Evolutionary conservation across 1,140 invertebrate species (phyloP), one percentile per base, ranked within the genome.

Genomic region (Telenomus remus): DNA sequence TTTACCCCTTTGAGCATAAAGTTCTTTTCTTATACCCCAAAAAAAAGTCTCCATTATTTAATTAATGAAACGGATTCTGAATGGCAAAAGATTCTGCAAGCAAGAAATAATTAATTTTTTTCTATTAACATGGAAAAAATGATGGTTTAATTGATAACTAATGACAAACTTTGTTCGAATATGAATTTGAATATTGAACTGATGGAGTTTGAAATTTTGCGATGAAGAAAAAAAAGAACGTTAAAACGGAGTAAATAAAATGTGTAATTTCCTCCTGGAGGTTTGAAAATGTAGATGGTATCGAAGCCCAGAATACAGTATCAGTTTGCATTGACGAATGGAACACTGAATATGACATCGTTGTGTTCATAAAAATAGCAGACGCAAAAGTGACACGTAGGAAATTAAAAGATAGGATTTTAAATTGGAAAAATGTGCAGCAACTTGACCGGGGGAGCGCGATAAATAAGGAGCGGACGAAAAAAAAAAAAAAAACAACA

Each of bases 351-450:
- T 44, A 46, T 61, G 57, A 69, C 71, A 63, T 51, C 47, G 64
- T 65, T 65, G 73, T 76, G 79, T 79, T 80, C 76, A 76, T 78
- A 84, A 84, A 86, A 85, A 85, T 85, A 76, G 72, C 80, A 82
- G 82, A 85, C 82, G 80, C 73, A 82, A 78, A 83, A 83, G 82
- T 85, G 84, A 86, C 84, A 84, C 80, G 80, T 80, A 86, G 85
- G 84, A 86, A 86, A 86, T 86, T 86, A 86, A 86, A 80, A 85
- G 85, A 84, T 81, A 84, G 73, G 78, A 84, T 86, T 85, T 85
- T 85, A 86, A 86, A 82, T 82, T 82, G 79, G 60, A 79, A 81
- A 82, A 81, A 77, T 78, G 65, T 51, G 60, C 43, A 47, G 37
- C 34, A 55, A 50, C 43, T 57, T 60, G 57, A 65, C 57, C 56